These are phyloP conservation scores for Drosophila navojoa DNA, from an alignment of 1,140 invertebrate species.

Conservation along the genomic window DNA sequence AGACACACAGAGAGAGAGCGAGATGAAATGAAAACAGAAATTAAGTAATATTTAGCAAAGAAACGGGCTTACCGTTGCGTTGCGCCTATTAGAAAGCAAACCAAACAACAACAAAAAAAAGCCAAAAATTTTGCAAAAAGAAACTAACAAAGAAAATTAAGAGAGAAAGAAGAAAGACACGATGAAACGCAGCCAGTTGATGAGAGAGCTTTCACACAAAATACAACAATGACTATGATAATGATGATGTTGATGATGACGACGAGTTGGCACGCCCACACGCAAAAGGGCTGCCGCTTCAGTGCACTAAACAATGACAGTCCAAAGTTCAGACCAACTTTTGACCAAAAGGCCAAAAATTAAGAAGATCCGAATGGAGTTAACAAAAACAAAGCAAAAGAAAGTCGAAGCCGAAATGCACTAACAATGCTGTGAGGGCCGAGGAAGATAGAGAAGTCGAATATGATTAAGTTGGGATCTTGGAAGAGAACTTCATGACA, in stretches of 20 bases:
- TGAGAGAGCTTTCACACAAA: slow-evolving; percentile 44
- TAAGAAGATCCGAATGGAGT: no score
- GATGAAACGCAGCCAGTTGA: background rate
- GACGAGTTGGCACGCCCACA: slow-evolving; percentile 7
- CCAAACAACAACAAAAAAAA: slow-evolving; percentile 51
- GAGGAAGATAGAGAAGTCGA: no score
- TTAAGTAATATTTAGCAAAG: slow-evolving; percentile 22
- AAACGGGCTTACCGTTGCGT: slow-evolving; percentile 7
- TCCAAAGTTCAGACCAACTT: slow-evolving; percentile 1
- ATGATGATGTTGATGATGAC: slow-evolving; percentile 21
- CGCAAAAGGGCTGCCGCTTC: background rate
- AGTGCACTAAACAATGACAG: slow-evolving; percentile 25
- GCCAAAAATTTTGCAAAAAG: slow-evolving; percentile 24
- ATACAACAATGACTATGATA: slow-evolving; percentile 19
- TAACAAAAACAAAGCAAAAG: no score
- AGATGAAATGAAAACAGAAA: slow-evolving; percentile 29
- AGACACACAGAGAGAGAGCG: background rate
- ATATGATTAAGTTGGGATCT: no score
- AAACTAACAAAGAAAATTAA: slow-evolving; percentile 1
- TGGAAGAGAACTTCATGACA: no score
- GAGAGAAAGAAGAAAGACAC: slow-evolving; percentile 11
- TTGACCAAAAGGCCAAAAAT: slow-evolving; percentile 3
- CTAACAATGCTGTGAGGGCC: no score
- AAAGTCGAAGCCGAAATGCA: no score
- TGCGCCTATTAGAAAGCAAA: slow-evolving; percentile 19